Base-by-base conservation (phyloP, 2,113 vertebrate species). In the Lepus americanus region DNA sequence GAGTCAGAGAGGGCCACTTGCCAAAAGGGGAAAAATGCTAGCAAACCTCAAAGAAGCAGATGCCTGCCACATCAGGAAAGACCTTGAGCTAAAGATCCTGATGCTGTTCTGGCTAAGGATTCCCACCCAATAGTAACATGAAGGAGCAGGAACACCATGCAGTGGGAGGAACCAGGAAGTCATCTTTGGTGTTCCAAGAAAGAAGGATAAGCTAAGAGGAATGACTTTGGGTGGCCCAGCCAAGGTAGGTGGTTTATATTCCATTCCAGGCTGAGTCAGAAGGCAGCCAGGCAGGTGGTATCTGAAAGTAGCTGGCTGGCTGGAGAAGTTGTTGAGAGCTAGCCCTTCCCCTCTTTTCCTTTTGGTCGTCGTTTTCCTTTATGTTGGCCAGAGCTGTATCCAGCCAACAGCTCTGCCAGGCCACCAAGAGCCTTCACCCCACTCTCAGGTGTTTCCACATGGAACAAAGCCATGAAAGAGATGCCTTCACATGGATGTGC, bases 151-250 rank as follows among this genome's bases (percentile, higher is more conserved):
- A 84, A 72, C 14, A 61, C 82, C 51, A n/a, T 64, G 69, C 76
- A 90, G n/a, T 80, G 76, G 76, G 87, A 96, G 19, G 23, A 84
- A 87, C 6, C 11, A 79, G 51, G 39, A 94, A 89, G 92, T 85
- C 10, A 63, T 63, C 29, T 86, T 92, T 85, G 22, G 39, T 44
- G 77, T 33, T 74, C 67, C 6, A 67, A 73, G 5, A 10, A 51
- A 92, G 70, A 89, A 49, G 27, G 36, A 64, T 59, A 77, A 86
- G 23, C 73, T 73, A 88, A 93, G 31, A 6, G 44, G 29, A 79
- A 55, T 90, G 89, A 53, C 69, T 91, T 66, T 89, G 36, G 36
- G 51, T 90, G 59, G 3, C 31, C n/a, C n/a, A 93, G 31, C 85
- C 67, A 64, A 27, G 83, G 80, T 76, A 66, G 66, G 22, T 81